Percentiles rank a stretch among this genome's conserved stretches.
phyloP scores from a whole-genome alignment of 64 coral and sea anemone species.

The Platygyra sinensis region DNA sequence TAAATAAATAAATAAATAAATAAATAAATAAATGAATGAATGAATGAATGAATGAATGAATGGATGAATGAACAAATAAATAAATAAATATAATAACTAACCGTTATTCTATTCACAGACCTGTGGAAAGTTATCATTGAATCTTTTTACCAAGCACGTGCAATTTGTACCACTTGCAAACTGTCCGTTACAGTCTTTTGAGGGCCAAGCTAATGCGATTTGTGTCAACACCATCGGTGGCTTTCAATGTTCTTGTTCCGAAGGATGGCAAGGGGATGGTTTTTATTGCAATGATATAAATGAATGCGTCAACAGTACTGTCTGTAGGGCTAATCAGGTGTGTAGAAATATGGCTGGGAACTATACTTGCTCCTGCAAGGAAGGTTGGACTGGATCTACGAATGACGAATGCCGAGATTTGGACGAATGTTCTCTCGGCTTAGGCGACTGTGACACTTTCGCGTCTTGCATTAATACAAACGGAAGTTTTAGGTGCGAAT shows the following conservation, averaged over 20 bases:
- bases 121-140: no score
- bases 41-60: no score
- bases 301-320: conserved; percentile 41
- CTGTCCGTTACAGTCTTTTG: no score
- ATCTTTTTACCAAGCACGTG: no score
- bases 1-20: no score
- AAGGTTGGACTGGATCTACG: conserved; percentile 46
- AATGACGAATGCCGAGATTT: conserved; percentile 50
- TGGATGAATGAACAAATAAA: no score
- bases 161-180: no score
- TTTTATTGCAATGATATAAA: conserved; percentile 67
- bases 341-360: conserved; percentile 61
- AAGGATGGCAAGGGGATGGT: conserved; percentile 67
- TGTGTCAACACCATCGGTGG: conserved; percentile 61
- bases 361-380: conserved; percentile 59
- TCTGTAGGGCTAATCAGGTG: conserved; percentile 54
- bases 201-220: conserved; percentile 38
- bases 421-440: conserved; percentile 65
- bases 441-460: conserved; percentile 41
- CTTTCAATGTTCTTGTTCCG: conserved; percentile 46
- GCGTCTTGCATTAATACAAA: conserved; percentile 63
- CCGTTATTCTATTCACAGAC: no score
- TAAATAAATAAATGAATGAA: no score
- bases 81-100: no score
- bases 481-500: conserved; percentile 61